Percentiles rank a stretch among this genome's conserved stretches.
These are phyloP conservation scores for Melieria crassipennis DNA, from an alignment of 2,888 invertebrate genomes.

Conservation along the genomic window DNA sequence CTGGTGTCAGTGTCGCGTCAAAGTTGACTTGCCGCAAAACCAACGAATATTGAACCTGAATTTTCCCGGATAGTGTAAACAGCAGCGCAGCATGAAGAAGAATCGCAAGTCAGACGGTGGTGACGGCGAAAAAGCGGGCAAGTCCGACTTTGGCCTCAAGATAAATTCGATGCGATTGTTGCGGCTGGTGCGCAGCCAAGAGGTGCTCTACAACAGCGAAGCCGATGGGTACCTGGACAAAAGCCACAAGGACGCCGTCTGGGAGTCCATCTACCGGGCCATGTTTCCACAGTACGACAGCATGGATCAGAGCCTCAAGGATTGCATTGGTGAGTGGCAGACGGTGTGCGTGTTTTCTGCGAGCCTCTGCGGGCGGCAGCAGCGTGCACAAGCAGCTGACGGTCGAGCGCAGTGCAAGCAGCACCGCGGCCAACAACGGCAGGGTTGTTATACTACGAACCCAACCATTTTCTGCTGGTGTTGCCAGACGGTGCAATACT, in stretches of 20 bases:
- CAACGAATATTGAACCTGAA: too few species aligned
- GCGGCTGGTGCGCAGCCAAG: conserved; percentile 41
- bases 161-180: conserved; percentile 44
- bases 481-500: too few species aligned
- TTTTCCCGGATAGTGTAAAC: too few species aligned
- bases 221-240: conserved; percentile 39
- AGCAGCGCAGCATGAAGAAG: not conserved
- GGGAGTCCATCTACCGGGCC: conserved; percentile 42
- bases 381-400: too few species aligned
- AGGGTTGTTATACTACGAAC: too few species aligned
- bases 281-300: conserved; percentile 40
- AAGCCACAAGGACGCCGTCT: conserved; percentile 40
- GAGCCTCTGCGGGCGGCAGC: too few species aligned
- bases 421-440: too few species aligned
- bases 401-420: too few species aligned
- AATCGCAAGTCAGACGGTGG: not conserved
- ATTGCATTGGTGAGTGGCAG: conserved; percentile 40
- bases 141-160: not conserved
- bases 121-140: not conserved
- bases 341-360: not conserved
- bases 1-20: not conserved
- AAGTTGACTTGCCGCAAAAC: too few species aligned
- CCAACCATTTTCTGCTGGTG: too few species aligned
- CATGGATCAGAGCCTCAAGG: conserved; percentile 31
- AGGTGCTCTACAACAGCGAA: conserved; percentile 42